These are phyloP conservation scores for Leucophenga maculata DNA, from an alignment of 2,888 invertebrate species.

Conservation along the genomic window DNA sequence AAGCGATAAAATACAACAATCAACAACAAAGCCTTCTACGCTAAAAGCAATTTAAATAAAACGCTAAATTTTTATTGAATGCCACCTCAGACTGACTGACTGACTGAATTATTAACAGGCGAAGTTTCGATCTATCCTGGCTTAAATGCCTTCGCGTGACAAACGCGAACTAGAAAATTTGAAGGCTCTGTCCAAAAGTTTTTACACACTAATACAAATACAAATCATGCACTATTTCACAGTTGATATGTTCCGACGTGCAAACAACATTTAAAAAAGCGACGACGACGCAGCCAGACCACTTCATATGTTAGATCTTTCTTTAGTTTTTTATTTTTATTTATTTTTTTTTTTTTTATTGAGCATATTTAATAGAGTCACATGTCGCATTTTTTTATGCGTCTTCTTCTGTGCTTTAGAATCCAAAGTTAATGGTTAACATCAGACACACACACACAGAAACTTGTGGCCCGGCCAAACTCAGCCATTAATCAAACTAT, in stretches of 20 bases:
- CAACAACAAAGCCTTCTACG: conserved; percentile 17
- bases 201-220: conserved; percentile 41
- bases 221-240: conserved; percentile 65
- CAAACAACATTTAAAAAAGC: conserved; percentile 29
- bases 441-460: neutral
- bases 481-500: conserved; percentile 69
- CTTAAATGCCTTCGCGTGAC: conserved; percentile 61
- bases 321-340: neutral
- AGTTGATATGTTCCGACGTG: conserved; percentile 33
- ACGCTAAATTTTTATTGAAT: conserved; percentile 36
- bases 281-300: conserved; percentile 7
- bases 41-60: conserved; percentile 54
- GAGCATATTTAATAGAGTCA: neutral
- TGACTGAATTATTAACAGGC: conserved; percentile 35
- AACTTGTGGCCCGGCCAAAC: conserved; percentile 13
- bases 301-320: neutral
- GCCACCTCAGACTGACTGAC: conserved; percentile 46
- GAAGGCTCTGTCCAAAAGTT: too few species aligned
- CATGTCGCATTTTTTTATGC: neutral
- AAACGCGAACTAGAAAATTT: conserved; percentile 53
- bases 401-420: neutral
- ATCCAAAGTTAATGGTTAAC: conserved; percentile 20
- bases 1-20: conserved; percentile 33
- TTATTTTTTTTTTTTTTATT: neutral
- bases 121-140: neutral